phyloP scores from a whole-genome alignment of 2,888 invertebrate species.

The Anodontia alba region DNA sequence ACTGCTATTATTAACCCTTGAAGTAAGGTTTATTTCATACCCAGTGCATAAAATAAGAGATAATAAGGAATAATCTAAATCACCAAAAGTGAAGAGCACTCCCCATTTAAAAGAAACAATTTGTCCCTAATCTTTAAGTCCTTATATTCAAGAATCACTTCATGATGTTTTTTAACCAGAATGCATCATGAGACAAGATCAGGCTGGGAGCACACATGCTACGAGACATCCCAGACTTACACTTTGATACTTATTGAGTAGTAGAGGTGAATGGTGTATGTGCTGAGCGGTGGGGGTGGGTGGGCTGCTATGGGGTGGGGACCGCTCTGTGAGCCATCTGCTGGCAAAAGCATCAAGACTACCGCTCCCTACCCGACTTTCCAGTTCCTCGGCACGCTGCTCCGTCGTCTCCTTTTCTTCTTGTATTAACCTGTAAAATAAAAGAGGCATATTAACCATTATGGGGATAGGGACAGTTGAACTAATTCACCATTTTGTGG shows the following conservation, averaged over 20 bases:
- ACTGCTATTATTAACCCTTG: too few species aligned
- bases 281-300: constrained; percentile 89
- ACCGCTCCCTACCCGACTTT: constrained; percentile 92
- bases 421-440: constrained; percentile 88
- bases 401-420: constrained; percentile 95
- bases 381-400: constrained; percentile 98
- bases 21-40: too few species aligned
- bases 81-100: too few species aligned
- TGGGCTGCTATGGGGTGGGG: constrained; percentile 93
- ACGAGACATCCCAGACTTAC: constrained; percentile 87
- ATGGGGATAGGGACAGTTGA: neutral
- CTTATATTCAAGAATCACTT: too few species aligned
- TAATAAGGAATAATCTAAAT: too few species aligned
- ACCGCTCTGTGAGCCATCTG: constrained; percentile 89
- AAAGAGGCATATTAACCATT: neutral
- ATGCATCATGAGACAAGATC: constrained; percentile 17
- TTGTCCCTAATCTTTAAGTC: too few species aligned
- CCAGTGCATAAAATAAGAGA: too few species aligned
- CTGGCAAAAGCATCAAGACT: constrained; percentile 92
- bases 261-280: constrained; percentile 75
- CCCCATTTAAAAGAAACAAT: too few species aligned
- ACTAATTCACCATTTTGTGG: neutral
- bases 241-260: constrained; percentile 97
- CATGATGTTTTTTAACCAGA: neutral
- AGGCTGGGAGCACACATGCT: constrained; percentile 19